phyloP scores from a whole-genome alignment of 1,140 invertebrate species.

The Listronotus oregonensis region DNA sequence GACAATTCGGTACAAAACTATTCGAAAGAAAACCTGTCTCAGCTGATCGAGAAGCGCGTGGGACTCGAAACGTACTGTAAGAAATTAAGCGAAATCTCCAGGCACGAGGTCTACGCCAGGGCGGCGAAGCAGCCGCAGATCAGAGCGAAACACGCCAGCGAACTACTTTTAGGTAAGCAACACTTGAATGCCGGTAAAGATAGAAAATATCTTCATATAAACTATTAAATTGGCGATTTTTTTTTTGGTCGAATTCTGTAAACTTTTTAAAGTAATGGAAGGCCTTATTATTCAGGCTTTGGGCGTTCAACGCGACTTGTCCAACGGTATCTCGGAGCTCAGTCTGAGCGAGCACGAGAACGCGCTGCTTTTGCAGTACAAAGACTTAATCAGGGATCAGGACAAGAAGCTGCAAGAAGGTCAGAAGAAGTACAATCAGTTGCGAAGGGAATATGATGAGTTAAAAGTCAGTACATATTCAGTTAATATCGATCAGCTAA shows the following conservation, averaged over 20 bases:
- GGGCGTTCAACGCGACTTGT: constrained; percentile 53
- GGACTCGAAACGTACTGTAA: constrained; percentile 89
- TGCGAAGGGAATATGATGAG: constrained; percentile 60
- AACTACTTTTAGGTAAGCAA: constrained; percentile 65
- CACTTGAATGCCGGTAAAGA: not conserved
- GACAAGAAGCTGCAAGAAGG: constrained; percentile 74
- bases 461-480: constrained; percentile 56
- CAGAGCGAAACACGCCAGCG: constrained; percentile 71
- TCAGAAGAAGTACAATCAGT: constrained; percentile 62
- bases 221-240: no score
- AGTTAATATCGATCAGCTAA: constrained; percentile 1
- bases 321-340: constrained; percentile 61
- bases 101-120: constrained; percentile 88
- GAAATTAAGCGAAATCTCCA: constrained; percentile 83
- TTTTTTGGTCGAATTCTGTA: constrained; percentile 96
- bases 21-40: constrained; percentile 78
- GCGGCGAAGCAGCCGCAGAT: constrained; percentile 94
- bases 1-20: constrained; percentile 83
- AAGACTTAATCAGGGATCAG: constrained; percentile 88
- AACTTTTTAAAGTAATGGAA: constrained; percentile 81
- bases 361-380: constrained; percentile 76
- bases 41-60: constrained; percentile 89
- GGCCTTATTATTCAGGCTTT: constrained; percentile 66
- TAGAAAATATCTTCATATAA: not conserved
- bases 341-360: constrained; percentile 64